Base-by-base conservation (phyloP, 2,888 invertebrate genomes). In the Ophion costatus region DNA sequence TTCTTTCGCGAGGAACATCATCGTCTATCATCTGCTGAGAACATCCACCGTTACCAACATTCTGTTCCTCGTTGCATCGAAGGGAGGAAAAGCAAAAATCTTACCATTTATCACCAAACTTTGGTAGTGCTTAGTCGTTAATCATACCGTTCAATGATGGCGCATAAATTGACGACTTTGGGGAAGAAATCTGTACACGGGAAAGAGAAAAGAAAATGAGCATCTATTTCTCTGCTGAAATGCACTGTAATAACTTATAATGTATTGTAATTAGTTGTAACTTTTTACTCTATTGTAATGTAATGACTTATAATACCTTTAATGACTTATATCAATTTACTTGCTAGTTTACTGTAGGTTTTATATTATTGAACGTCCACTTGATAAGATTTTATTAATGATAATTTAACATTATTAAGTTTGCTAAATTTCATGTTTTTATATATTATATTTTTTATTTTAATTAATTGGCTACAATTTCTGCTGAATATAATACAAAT, bases 21-120 rank as follows among this genome's bases (percentile, higher is more conserved):
- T 77, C 69, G 51, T 67, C 17, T 57, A 57, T 66, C 66, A 66
- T 77, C 67, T 66, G 20, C 56, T 57, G 56, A 33, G 38, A 61
- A 73, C 42, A n/a, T 45, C 45, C 63, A 56, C 56, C 10, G 7
- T 38, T 45, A 45, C 51, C 22, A 22, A 59, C 22, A 11, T 29
- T 6, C n/a, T 5, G 4, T 17, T 5, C 7, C 10, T 73, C 42
- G 11, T 5, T 24, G 9, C n/a, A 33, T 22, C 38, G 2, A 2
- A 17, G 14, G 1, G 10, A 29, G 9, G 45, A 20, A 22, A 67
- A 51, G 7, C 1, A 51, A 33, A 42, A 56, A 51, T 75, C 56
- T 17, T 66, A 0, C 7, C 64, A 33, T 64, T 73, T 33, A 2
- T 75, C 51, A 17, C 17, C 14, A 63, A 24, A 24, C 10, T 17